Evolutionary conservation across 1,140 invertebrate genomes (phyloP), one percentile per base, ranked within the genome.

Genomic region (Drosophila sturtevanti): DNA sequence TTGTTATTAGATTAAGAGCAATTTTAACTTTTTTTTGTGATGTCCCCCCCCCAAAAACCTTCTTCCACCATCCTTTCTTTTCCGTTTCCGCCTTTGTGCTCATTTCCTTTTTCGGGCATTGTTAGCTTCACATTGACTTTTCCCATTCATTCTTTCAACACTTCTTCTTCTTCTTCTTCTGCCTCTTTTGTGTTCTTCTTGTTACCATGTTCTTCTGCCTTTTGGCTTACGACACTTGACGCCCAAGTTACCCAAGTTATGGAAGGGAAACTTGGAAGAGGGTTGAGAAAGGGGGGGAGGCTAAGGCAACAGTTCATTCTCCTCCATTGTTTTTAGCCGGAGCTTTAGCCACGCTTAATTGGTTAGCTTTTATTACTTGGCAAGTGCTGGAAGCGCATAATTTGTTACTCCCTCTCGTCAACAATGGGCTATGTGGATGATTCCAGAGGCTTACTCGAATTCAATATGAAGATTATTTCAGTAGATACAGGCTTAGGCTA

Each of bases 1-100:
- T 90, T 89, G 82, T 90, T 84, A 90, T 90, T 90, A 90, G 87
- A 90, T 90, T 90, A 90, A 84, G 82, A 86, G 77, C 79, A 81
- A 90, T 90, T 91, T 91, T 90, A 76, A 81, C 84, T 77, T 82
- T 77, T 79, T 79, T 11, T 35, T 41, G 16, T 18, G 22, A 4
- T 31, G 27, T 6, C 27, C 27, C 27, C 27, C 3, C 0, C 27
- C 27, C 6, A 31, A 2, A 3, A 24, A 4, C 4, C 22, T 4
- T 4, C 22, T 3, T 24, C 22, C 4, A 41, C 18, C 16, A 16
- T 24, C 31, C 54, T 7, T 44, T 61, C 41, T 56, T 37, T 22
- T 11, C 14, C 10, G 18, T 48, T 48, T 21, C 41, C 22, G 16
- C 58, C 21, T 9, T 44, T 31, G n/a, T 18, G n/a, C 18, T 44